Evolutionary conservation across 2,888 invertebrate genomes (phyloP).

Genomic region (Epirrhoe tristata): DNA sequence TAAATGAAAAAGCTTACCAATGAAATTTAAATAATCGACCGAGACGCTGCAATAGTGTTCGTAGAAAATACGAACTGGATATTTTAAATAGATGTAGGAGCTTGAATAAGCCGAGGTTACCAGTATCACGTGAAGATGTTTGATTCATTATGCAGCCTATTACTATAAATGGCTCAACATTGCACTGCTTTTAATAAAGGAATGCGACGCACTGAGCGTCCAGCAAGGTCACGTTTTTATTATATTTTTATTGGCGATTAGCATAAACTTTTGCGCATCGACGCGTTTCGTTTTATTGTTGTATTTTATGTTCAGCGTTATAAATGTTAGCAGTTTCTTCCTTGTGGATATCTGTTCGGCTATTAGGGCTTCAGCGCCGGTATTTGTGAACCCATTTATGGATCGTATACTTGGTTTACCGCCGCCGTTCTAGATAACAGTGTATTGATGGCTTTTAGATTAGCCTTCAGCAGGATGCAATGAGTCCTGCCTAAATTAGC

Average conservation of each 20-base stretch:
- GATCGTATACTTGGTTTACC: constrained; percentile 74
- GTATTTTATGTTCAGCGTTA: constrained; percentile 67
- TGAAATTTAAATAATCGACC: not conserved
- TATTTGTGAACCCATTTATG: constrained; percentile 74
- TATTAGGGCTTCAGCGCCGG: constrained; percentile 64
- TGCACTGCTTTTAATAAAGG: constrained; percentile 47
- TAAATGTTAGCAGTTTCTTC: constrained; percentile 71
- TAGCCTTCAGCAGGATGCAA: constrained; percentile 59
- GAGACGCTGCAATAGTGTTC: not conserved
- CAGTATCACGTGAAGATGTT: constrained; percentile 14
- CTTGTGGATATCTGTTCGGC: constrained; percentile 59
- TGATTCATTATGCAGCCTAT: constrained; percentile 25
- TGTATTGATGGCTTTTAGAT: constrained; percentile 74
- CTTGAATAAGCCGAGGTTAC: constrained; percentile 4
- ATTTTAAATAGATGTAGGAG: constrained; percentile 2
- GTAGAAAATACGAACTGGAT: constrained; percentile 1
- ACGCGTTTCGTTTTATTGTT: constrained; percentile 71
- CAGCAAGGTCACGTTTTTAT: constrained; percentile 62
- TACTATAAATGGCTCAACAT: constrained; percentile 42
- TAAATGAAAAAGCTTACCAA: constrained; percentile 8
- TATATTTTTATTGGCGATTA: constrained; percentile 70
- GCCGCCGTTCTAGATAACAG: constrained; percentile 73
- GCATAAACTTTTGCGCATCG: constrained; percentile 67
- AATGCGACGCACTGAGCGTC: constrained; percentile 48
- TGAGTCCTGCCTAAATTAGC: constrained; percentile 65